Percentiles rank a stretch among this genome's conserved stretches.
Conservation (phyloP, 1,140 invertebrate genomes). For the Hermetia illucens region DNA sequence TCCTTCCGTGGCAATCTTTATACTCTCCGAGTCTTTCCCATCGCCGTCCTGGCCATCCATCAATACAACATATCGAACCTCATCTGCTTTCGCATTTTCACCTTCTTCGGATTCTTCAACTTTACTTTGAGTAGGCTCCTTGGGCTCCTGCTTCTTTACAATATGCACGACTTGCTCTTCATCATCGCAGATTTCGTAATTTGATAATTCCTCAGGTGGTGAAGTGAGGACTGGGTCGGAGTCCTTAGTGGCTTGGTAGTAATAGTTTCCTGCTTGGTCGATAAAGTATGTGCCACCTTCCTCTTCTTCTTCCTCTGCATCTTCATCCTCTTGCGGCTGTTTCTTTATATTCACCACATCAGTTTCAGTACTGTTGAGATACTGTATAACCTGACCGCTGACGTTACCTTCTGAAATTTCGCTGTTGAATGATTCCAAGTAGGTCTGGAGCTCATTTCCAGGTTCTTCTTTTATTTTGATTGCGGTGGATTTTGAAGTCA, state of each 20-base stretch:
- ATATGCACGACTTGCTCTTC: slow-evolving; percentile 30
- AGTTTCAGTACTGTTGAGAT: not conserved
- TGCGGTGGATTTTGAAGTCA: no score
- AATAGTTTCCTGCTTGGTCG: slow-evolving; percentile 54
- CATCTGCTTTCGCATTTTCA: no score
- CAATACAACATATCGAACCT: no score
- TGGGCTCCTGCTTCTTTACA: no score
- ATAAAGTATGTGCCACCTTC: slow-evolving; percentile 53
- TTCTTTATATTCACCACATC: not conserved
- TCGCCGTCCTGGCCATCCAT: not conserved
- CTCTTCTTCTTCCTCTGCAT: slow-evolving; percentile 32
- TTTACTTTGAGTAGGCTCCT: no score
- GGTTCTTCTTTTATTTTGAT: no score
- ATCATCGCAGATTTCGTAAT: slow-evolving; percentile 31
- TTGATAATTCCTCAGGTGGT: slow-evolving; percentile 18
- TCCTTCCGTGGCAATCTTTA: no score
- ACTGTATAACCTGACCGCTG: not conserved
- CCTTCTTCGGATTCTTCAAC: no score
- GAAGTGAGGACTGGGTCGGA: slow-evolving; percentile 45
- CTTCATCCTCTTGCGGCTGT: slow-evolving; percentile 34
- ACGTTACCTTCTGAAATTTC: slow-evolving; percentile 59
- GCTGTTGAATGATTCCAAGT: slow-evolving; percentile 72
- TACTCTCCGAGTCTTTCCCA: slow-evolving; percentile 40
- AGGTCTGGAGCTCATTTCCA: slow-evolving; percentile 47
- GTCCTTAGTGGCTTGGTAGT: slow-evolving; percentile 47